phyloP scores from a whole-genome alignment of 2,888 invertebrate species.

The Drosophila prolongata region DNA sequence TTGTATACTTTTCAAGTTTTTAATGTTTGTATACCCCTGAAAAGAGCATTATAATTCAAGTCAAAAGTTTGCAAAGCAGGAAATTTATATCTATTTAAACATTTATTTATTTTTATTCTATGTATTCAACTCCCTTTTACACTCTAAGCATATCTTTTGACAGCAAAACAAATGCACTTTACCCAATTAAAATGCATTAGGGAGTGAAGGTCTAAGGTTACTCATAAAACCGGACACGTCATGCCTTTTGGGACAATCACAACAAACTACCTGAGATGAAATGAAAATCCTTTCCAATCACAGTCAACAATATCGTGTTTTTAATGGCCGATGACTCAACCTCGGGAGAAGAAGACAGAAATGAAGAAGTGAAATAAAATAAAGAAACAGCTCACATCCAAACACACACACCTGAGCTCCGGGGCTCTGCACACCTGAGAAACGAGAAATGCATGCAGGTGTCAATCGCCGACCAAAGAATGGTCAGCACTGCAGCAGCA shows the following conservation, averaged over 20 bases:
- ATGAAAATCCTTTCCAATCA: constrained; percentile 70
- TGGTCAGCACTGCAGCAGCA: constrained; percentile 56
- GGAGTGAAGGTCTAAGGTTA: constrained; percentile 38
- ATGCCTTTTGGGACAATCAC: constrained; percentile 46
- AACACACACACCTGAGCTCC: constrained; percentile 63
- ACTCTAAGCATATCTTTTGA: not conserved
- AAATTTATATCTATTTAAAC: no score
- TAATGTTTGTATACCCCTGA: no score
- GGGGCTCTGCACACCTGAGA: constrained; percentile 72
- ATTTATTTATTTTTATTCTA: not conserved
- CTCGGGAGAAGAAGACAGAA: constrained; percentile 34
- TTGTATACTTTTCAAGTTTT: no score
- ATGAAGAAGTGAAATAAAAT: constrained; percentile 76
- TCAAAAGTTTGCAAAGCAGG: no score
- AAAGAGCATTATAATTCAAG: no score
- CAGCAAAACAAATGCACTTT: constrained; percentile 50
- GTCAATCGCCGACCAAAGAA: constrained; percentile 75
- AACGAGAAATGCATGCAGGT: constrained; percentile 81
- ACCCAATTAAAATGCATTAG: constrained; percentile 72
- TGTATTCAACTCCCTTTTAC: not conserved
- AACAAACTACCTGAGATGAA: constrained; percentile 60
- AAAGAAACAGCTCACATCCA: constrained; percentile 58
- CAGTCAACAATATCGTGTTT: constrained; percentile 54
- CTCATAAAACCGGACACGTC: constrained; percentile 42
- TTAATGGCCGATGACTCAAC: constrained; percentile 77